Conservation (phyloP, 2,888 invertebrate species). For the Tipula lateralis region DNA sequence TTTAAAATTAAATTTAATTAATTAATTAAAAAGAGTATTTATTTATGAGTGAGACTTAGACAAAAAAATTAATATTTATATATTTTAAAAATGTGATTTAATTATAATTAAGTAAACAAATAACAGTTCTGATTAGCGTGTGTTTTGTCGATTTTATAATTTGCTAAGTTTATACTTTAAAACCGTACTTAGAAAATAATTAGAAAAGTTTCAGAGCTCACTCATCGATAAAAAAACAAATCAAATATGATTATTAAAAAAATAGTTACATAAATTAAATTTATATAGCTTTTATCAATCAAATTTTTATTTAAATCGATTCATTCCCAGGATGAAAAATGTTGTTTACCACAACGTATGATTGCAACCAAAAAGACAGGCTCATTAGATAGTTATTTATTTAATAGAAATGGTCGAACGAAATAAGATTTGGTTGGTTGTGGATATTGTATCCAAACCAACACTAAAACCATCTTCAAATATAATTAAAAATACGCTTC, state of each 20-base stretch:
- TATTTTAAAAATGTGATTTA: not conserved
- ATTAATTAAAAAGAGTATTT: not conserved
- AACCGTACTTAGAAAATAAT: not conserved
- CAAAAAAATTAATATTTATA: not conserved
- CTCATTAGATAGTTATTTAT: not conserved
- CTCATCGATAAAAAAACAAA: not conserved
- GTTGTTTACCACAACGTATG: not conserved
- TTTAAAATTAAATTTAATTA: not conserved
- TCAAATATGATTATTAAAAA: not conserved
- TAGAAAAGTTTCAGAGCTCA: not conserved
- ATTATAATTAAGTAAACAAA: not conserved
- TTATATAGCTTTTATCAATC: not conserved
- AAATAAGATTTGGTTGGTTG: no score
- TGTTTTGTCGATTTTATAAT: not conserved
- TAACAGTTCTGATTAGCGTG: not conserved
- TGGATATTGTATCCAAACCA: not conserved
- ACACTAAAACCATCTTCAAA: not conserved
- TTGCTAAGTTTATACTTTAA: conserved; percentile 2
- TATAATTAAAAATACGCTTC: not conserved
- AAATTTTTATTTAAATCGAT: not conserved
- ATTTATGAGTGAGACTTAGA: not conserved
- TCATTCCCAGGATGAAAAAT: not conserved
- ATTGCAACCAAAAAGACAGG: not conserved
- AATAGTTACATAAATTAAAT: not conserved
- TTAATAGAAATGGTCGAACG: not conserved